Evolutionary conservation across 2,113 vertebrate genomes (phyloP).

Genomic region (Mormoops blainvillei): DNA sequence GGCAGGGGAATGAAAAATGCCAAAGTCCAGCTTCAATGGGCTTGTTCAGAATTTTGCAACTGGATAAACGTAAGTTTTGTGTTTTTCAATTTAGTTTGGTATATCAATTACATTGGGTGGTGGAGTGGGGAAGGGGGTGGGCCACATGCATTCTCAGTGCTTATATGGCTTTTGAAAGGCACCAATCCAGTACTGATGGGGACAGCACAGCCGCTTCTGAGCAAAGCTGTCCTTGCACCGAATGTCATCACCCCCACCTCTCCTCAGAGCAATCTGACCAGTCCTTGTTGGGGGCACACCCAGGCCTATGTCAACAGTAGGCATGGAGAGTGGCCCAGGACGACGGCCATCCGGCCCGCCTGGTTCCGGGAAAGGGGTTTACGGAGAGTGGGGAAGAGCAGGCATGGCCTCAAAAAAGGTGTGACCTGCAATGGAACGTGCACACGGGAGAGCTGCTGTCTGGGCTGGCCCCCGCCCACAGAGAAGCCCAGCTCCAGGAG

Average conservation of each 20-base stretch:
- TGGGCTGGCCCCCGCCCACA: not conserved
- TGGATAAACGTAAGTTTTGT: not conserved
- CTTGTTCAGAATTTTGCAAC: not conserved
- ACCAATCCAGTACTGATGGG: not conserved
- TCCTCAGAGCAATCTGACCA: not conserved
- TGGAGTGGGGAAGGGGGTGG: not conserved
- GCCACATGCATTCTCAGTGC: not conserved
- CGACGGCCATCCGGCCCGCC: not conserved
- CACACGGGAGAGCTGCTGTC: accelerated
- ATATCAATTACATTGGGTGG: not conserved
- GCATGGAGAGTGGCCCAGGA: no score
- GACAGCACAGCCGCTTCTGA: not conserved
- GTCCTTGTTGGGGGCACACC: accelerated
- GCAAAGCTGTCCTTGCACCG: not conserved
- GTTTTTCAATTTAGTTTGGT: not conserved
- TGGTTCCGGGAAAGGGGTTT: not conserved
- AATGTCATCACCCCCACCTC: not conserved
- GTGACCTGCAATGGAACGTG: not conserved
- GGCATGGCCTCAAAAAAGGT: not conserved
- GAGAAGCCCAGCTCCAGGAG: not conserved
- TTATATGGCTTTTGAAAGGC: not conserved
- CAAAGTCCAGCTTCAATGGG: not conserved
- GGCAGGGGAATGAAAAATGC: not conserved
- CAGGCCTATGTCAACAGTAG: not conserved
- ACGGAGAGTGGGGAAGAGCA: accelerated